Percentiles rank a stretch among this genome's conserved stretches.
These are phyloP conservation scores for Griposia aprilina DNA, from an alignment of 2,888 invertebrate genomes.

Conservation along the genomic window DNA sequence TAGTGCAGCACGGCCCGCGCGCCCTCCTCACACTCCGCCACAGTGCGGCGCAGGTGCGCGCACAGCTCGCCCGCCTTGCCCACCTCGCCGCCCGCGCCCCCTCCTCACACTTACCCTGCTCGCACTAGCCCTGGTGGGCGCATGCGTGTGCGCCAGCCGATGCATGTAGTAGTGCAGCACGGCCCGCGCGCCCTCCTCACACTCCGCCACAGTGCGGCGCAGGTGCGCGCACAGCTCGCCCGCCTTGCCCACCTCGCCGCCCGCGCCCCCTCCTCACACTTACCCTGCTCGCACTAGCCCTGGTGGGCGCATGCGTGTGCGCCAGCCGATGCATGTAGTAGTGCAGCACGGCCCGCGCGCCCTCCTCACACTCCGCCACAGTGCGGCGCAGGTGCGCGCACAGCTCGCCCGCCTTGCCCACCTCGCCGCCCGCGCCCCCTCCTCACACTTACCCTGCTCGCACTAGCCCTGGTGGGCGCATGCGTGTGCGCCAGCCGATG, in stretches of 20 bases:
- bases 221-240: slow-evolving; percentile 93
- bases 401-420: slow-evolving; percentile 92
- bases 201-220: slow-evolving; percentile 88
- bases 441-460: slow-evolving; percentile 87
- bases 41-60: slow-evolving; percentile 89
- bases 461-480: slow-evolving; percentile 94
- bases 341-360: slow-evolving; percentile 96
- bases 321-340: slow-evolving; percentile 96
- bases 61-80: slow-evolving; percentile 93
- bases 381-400: slow-evolving; percentile 90
- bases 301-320: slow-evolving; percentile 94
- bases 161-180: slow-evolving; percentile 97
- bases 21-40: slow-evolving; percentile 88
- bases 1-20: slow-evolving; percentile 97
- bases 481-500: slow-evolving; percentile 95
- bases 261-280: slow-evolving; percentile 68
- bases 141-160: slow-evolving; percentile 95
- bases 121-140: slow-evolving; percentile 94
- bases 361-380: slow-evolving; percentile 86
- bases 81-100: slow-evolving; percentile 81
- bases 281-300: slow-evolving; percentile 93
- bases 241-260: slow-evolving; percentile 87
- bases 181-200: slow-evolving; percentile 93
- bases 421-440: slow-evolving; percentile 80
- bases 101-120: slow-evolving; percentile 81